These are phyloP conservation scores for Muscidifurax raptorellus DNA, from an alignment of 1,140 invertebrate species.

Conservation along the genomic window DNA sequence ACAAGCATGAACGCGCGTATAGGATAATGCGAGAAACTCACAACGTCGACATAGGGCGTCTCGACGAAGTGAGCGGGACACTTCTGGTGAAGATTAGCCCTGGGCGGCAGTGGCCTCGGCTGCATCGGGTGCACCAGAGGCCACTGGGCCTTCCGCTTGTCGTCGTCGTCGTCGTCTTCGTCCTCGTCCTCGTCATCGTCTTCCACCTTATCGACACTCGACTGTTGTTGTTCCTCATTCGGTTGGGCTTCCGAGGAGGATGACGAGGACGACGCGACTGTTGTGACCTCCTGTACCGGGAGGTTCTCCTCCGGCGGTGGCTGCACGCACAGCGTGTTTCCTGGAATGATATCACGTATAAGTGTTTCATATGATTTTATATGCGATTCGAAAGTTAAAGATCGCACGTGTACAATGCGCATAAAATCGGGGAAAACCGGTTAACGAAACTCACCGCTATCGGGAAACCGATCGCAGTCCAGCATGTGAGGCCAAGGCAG, in stretches of 20 bases:
- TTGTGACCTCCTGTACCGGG: constrained; percentile 56
- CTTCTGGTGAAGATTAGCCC: constrained; percentile 64
- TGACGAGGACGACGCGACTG: constrained; percentile 55
- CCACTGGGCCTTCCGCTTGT: constrained; percentile 58
- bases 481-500: constrained; percentile 85
- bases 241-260: constrained; percentile 31
- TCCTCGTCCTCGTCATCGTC: background rate
- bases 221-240: background rate
- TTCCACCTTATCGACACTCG: background rate
- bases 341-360: constrained; percentile 51
- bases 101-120: constrained; percentile 59
- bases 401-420: background rate
- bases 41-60: constrained; percentile 69
- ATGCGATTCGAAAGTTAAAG: no score
- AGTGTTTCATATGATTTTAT: no score
- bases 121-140: constrained; percentile 59
- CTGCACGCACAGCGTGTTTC: constrained; percentile 69
- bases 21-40: constrained; percentile 57
- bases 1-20: constrained; percentile 39
- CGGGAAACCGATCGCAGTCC: constrained; percentile 80
- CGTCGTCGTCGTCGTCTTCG: background rate
- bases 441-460: constrained; percentile 64
- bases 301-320: constrained; percentile 66
- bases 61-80: constrained; percentile 75
- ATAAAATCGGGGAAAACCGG: no score